A percentile compares a stretch with the other conserved stretches of the same genome.
Evolutionary conservation across 2,888 invertebrate genomes (phyloP).

Genomic region (Napeogenes sylphis): DNA sequence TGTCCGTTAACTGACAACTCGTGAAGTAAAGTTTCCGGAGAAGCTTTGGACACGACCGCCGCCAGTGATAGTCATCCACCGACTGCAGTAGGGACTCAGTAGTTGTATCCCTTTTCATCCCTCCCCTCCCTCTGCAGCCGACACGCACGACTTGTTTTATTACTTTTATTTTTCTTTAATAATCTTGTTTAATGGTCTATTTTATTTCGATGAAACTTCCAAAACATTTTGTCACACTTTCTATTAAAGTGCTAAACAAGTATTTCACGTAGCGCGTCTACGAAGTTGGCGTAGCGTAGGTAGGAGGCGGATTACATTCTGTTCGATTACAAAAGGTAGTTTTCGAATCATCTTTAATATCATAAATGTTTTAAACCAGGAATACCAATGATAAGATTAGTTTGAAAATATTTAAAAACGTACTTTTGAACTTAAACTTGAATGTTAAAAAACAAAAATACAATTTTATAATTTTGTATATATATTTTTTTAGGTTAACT

Average conservation of each 20-base stretch:
- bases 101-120: slow-evolving; percentile 44
- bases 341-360: too few species aligned
- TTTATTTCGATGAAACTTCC: slow-evolving; percentile 61
- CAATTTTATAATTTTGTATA: too few species aligned
- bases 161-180: slow-evolving; percentile 74
- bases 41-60: slow-evolving; percentile 30
- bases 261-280: slow-evolving; percentile 1
- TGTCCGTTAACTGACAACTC: slow-evolving; percentile 33
- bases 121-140: slow-evolving; percentile 39
- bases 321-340: not conserved
- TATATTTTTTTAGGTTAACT: too few species aligned
- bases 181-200: slow-evolving; percentile 69
- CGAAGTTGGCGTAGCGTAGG: slow-evolving; percentile 2
- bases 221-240: slow-evolving; percentile 43
- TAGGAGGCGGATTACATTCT: not conserved
- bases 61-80: slow-evolving; percentile 44
- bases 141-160: slow-evolving; percentile 64
- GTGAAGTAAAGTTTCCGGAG: slow-evolving; percentile 38
- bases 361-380: too few species aligned
- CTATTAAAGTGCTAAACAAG: not conserved
- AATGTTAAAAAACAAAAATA: too few species aligned
- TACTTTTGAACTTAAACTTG: too few species aligned
- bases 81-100: slow-evolving; percentile 47
- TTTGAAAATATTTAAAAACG: too few species aligned
- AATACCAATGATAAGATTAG: too few species aligned